A percentile compares a stretch with the other conserved stretches of the same genome.
Evolutionary conservation across 1,140 invertebrate species (phyloP).

Genomic region (Cherax destructor): DNA sequence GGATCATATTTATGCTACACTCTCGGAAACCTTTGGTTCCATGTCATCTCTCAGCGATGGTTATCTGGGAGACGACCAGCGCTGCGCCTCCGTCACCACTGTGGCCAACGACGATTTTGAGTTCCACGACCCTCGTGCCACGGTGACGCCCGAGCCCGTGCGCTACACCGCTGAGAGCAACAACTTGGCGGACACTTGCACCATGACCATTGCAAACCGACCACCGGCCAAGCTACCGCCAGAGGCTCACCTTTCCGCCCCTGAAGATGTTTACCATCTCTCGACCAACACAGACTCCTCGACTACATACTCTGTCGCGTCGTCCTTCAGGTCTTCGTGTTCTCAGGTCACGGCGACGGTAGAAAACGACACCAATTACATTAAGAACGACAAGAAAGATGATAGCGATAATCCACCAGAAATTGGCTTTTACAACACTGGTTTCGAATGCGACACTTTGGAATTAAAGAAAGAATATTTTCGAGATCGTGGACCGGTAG

Average conservation of each 20-base stretch:
- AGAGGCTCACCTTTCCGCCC: constrained; percentile 37
- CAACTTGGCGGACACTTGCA: constrained; percentile 52
- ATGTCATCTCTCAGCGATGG: constrained; percentile 73
- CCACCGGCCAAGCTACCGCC: constrained; percentile 35
- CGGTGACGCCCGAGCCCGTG: constrained; percentile 39
- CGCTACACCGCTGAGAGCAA: constrained; percentile 24
- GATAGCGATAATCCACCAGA: not conserved
- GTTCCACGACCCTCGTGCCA: constrained; percentile 76
- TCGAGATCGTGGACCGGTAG: constrained; percentile 28
- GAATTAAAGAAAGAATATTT: constrained; percentile 55
- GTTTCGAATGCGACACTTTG: constrained; percentile 63
- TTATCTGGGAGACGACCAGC: constrained; percentile 71
- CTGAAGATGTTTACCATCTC: constrained; percentile 56
- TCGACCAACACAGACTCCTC: constrained; percentile 56
- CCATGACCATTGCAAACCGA: constrained; percentile 12
- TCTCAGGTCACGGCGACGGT: constrained; percentile 60
- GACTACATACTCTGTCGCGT: constrained; percentile 40
- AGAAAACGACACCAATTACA: constrained; percentile 11
- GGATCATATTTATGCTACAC: constrained; percentile 79
- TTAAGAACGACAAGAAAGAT: not conserved
- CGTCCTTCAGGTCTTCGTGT: constrained; percentile 60
- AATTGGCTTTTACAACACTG: constrained; percentile 56
- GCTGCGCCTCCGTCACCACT: constrained; percentile 79
- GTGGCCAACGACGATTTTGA: constrained; percentile 83
- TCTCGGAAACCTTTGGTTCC: constrained; percentile 75